A percentile compares a stretch with the other conserved stretches of the same genome.
Conservation (phyloP, 2,888 invertebrate genomes). For the Tetrapedia diversipes region DNA sequence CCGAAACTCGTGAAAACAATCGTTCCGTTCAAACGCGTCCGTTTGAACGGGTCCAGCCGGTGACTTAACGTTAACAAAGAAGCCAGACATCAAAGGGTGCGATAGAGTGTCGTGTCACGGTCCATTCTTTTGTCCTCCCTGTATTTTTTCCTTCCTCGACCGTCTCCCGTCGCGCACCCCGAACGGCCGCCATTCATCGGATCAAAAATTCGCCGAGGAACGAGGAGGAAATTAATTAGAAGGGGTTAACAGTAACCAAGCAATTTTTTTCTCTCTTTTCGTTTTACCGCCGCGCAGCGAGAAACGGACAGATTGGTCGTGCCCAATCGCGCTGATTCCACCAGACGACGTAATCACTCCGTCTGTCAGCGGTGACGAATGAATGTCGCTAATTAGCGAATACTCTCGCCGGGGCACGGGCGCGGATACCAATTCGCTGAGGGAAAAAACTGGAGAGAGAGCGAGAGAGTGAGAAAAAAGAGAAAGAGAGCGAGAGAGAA, state of each 20-base stretch:
- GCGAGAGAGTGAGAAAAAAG: not conserved
- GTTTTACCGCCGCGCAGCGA: conserved; percentile 24
- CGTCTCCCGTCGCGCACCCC: not conserved
- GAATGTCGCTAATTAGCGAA: conserved; percentile 79
- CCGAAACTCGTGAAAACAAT: not conserved
- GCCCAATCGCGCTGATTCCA: conserved; percentile 57
- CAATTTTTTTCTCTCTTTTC: conserved; percentile 31
- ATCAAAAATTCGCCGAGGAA: conserved; percentile 36
- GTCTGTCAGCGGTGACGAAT: conserved; percentile 76
- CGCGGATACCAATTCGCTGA: conserved; percentile 47
- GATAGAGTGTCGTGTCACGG: conserved; percentile 20
- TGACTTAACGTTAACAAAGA: conserved; percentile 22
- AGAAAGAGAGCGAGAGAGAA: not conserved
- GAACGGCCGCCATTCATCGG: not conserved
- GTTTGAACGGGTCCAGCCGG: not conserved
- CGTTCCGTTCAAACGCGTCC: not conserved
- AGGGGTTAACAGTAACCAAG: conserved; percentile 55
- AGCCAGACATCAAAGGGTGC: conserved; percentile 30
- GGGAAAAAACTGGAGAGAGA: not conserved
- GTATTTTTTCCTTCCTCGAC: not conserved
- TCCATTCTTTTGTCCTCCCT: conserved; percentile 17
- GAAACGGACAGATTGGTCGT: conserved; percentile 42
- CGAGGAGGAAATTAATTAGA: conserved; percentile 48
- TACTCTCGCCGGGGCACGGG: conserved; percentile 42
- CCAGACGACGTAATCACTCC: conserved; percentile 76